Conservation (phyloP, 2,888 invertebrate genomes). For the Andricus curvator region DNA sequence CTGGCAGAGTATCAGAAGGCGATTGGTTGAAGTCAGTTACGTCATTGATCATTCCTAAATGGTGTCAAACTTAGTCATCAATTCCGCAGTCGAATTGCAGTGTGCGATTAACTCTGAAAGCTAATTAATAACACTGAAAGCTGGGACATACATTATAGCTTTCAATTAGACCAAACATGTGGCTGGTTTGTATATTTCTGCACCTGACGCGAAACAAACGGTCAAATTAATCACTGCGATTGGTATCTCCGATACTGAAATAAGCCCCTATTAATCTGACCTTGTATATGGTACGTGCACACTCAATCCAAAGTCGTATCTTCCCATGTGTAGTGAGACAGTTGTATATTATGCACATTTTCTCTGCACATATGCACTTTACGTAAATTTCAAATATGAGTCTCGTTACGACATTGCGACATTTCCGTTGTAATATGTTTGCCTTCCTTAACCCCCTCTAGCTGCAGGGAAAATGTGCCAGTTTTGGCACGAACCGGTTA, state of each 20-base stretch:
- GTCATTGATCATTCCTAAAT: constrained; percentile 12
- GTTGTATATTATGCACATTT: constrained; percentile 26
- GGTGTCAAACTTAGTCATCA: constrained; percentile 24
- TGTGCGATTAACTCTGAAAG: constrained; percentile 60
- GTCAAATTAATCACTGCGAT: constrained; percentile 68
- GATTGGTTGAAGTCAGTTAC: constrained; percentile 10
- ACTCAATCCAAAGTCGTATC: neutral
- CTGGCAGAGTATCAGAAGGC: constrained; percentile 5
- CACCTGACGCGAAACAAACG: constrained; percentile 64
- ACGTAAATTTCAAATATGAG: constrained; percentile 8
- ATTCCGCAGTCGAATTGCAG: constrained; percentile 15
- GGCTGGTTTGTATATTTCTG: constrained; percentile 42
- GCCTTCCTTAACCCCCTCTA: constrained; percentile 5
- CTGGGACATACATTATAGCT: constrained; percentile 55
- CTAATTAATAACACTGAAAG: constrained; percentile 63
- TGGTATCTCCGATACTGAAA: constrained; percentile 63
- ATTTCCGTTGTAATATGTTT: constrained; percentile 24
- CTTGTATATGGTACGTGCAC: constrained; percentile 1
- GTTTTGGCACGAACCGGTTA: constrained; percentile 28
- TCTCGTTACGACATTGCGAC: neutral
- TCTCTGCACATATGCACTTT: neutral
- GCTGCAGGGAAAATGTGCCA: neutral
- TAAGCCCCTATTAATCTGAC: constrained; percentile 57
- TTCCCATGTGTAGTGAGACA: neutral
- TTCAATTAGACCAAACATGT: constrained; percentile 59